Percentiles rank a stretch among this genome's conserved stretches.
phyloP scores from a whole-genome alignment of 2,888 invertebrate genomes.

The Leuctra nigra region DNA sequence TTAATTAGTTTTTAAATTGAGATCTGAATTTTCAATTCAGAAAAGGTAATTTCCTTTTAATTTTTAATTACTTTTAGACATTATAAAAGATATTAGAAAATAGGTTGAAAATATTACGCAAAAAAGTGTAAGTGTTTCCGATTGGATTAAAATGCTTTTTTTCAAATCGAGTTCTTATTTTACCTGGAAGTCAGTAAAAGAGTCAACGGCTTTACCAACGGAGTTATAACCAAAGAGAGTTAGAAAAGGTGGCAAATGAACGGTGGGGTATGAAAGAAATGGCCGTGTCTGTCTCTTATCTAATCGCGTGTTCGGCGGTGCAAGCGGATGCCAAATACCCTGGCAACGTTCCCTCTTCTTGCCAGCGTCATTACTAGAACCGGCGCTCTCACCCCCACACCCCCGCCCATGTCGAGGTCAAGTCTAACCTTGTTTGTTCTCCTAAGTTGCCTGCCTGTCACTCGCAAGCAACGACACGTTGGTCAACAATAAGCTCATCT shows the following conservation, averaged over 20 bases:
- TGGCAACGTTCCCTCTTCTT: constrained; percentile 9
- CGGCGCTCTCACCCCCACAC: neutral
- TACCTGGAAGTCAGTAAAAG: too few relatives aligned
- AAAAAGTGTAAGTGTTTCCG: too few relatives aligned
- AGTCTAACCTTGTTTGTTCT: constrained; percentile 12
- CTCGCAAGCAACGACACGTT: neutral
- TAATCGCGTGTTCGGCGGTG: constrained; percentile 6
- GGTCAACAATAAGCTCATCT: constrained; percentile 1
- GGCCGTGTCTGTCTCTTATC: constrained; percentile 3
- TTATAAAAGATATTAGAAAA: too few relatives aligned
- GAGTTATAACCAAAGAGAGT: too few relatives aligned
- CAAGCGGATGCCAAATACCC: constrained; percentile 10
- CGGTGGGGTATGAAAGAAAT: neutral
- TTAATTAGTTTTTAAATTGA: too few relatives aligned
- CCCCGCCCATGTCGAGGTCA: constrained; percentile 6
- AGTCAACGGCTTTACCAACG: too few relatives aligned
- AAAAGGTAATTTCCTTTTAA: too few relatives aligned
- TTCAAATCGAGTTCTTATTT: too few relatives aligned
- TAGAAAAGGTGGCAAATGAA: constrained; percentile 10
- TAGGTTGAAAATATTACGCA: too few relatives aligned
- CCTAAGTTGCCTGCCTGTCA: neutral
- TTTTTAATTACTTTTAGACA: too few relatives aligned
- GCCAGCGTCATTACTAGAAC: constrained; percentile 6
- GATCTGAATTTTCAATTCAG: too few relatives aligned
- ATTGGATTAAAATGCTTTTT: too few relatives aligned